A percentile compares a stretch with the other conserved stretches of the same genome.
Conservation (phyloP, 2,888 invertebrate genomes). For the Protula sp. region DNA sequence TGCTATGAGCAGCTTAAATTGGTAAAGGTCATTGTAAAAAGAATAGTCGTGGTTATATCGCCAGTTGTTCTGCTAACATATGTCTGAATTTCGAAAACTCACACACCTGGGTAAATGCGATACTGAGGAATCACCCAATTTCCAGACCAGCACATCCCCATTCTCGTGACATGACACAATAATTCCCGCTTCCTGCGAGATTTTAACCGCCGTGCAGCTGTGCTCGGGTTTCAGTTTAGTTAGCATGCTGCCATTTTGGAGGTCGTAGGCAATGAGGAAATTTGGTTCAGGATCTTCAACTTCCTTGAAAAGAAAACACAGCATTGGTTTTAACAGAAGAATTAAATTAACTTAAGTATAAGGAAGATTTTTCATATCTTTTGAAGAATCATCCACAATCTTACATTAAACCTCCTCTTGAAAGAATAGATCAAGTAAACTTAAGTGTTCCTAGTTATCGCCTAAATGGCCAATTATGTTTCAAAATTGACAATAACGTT, state of each 20-base stretch:
- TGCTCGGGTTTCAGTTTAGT: slow-evolving; percentile 86
- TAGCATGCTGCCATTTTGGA: slow-evolving; percentile 82
- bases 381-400: too few relatives aligned
- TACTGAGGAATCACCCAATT: slow-evolving; percentile 70
- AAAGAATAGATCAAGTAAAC: too few relatives aligned
- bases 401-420: too few relatives aligned
- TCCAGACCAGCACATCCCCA: slow-evolving; percentile 78
- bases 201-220: slow-evolving; percentile 77
- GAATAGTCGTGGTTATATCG: too few relatives aligned
- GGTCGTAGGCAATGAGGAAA: slow-evolving; percentile 84
- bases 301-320: slow-evolving; percentile 23
- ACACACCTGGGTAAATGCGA: not conserved
- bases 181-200: slow-evolving; percentile 76
- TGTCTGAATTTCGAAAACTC: not conserved
- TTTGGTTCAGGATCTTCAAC: slow-evolving; percentile 57
- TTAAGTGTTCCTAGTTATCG: too few relatives aligned
- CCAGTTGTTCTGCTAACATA: too few relatives aligned
- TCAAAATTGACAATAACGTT: too few relatives aligned
- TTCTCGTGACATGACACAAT: slow-evolving; percentile 79
- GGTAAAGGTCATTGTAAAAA: too few relatives aligned
- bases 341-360: not conserved
- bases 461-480: too few relatives aligned
- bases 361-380: too few relatives aligned
- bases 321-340: not conserved
- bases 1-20: too few relatives aligned